Evolutionary conservation across 2,888 invertebrate genomes (phyloP), one percentile per base, ranked within the genome.

Genomic region (Conchocele bisecta): DNA sequence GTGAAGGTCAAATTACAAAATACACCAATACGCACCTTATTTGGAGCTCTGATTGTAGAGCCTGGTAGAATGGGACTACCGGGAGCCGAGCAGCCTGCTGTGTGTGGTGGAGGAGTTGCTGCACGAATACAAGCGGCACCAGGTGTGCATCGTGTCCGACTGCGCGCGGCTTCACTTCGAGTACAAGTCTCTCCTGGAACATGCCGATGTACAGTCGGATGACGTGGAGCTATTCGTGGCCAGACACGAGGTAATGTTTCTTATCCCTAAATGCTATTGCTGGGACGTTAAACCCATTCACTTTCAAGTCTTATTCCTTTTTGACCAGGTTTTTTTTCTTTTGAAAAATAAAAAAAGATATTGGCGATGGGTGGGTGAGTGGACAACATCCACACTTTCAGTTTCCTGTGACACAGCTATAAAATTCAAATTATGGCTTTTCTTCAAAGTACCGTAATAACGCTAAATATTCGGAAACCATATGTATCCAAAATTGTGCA

Each of bases 151-250:
- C 15, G 78, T 91, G 7, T 81, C 83, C 37, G 78, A 81, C 7
- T 92, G 92, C 89, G 92, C 93, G 0, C 89, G 93, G 67, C 92
- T 95, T 1, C 92, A 93, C 72, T 92, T 93, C 89, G 95, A 95
- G 86, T 95, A 95, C 85, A 92, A 92, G 76, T 93, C 93, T n/a
- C 90, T 95, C 44, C 89, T 94, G 11, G 92, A 93, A 20, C 92
- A 93, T 82, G 91, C 92, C 20, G 89, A 93, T 39, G 92, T 93
- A 50, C 90, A 92, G 48, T 92, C 93, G 70, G 92, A 93, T 66
- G 93, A 95, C 86, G 92, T 95, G 56, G 95, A 95, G 91, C 93
- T 95, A 29, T 93, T 93, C 88, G 93, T 94, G 4, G 75, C 79
- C 41, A 86, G 79, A 58, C 79, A 75, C 41, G 82, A 83, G 77